Percentiles rank a stretch among this genome's conserved stretches.
phyloP scores from a whole-genome alignment of 2,113 vertebrate genomes.

The Bos taurus region DNA sequence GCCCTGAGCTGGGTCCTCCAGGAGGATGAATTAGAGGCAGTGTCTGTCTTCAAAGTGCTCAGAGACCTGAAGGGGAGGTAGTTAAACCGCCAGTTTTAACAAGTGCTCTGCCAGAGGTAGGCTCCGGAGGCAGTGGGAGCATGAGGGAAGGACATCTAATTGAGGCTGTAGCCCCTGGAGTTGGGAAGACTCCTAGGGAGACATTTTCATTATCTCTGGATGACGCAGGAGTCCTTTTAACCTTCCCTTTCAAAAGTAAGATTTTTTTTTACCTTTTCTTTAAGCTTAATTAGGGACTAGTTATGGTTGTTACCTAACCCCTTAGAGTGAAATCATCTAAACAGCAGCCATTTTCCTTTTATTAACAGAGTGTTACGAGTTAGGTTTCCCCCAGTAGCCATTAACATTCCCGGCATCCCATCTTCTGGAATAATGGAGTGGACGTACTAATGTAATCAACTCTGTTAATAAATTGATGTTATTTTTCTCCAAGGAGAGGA shows the following conservation, averaged over 20 bases:
- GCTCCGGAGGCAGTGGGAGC: not conserved
- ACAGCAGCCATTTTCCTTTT: conserved; percentile 35
- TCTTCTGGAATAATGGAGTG: conserved; percentile 39
- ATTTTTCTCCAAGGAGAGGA: conserved; percentile 53
- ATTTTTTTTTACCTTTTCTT: conserved; percentile 19
- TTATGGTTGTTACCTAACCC: conserved; percentile 35
- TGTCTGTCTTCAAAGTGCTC: not conserved
- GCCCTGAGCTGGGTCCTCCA: not conserved
- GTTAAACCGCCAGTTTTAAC: not conserved
- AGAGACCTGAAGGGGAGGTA: not conserved
- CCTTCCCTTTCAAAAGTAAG: not conserved
- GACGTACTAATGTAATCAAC: conserved; percentile 47
- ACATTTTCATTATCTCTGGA: conserved; percentile 1
- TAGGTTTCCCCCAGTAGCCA: conserved; percentile 29
- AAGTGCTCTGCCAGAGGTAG: not conserved
- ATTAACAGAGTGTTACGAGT: not conserved
- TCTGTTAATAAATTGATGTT: conserved; percentile 48
- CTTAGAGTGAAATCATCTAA: conserved; percentile 47
- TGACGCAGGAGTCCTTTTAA: not conserved
- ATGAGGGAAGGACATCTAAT: not conserved
- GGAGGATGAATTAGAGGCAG: not conserved
- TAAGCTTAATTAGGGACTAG: conserved; percentile 35
- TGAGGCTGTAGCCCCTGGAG: not conserved
- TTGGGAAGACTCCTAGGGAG: not conserved
- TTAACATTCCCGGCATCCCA: conserved; percentile 37